Conservation (phyloP, 2,888 invertebrate genomes). For the Tetranychus truncatus region DNA sequence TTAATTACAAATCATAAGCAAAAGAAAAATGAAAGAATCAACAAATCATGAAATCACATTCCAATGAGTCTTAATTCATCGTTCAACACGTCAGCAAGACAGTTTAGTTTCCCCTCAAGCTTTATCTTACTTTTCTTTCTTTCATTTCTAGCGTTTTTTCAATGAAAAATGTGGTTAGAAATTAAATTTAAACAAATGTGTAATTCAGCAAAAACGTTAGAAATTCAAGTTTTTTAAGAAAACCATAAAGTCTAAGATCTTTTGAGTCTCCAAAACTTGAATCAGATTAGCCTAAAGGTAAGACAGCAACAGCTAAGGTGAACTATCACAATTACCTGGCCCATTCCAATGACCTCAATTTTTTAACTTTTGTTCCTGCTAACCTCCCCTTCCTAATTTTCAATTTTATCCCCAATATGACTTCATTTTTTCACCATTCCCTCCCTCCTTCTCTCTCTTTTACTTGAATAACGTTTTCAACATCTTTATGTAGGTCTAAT, state of each 20-base stretch:
- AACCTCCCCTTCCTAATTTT: background rate
- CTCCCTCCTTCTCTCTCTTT: background rate
- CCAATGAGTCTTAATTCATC: background rate
- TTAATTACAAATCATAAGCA: background rate
- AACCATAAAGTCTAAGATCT: background rate
- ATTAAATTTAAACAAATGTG: no score
- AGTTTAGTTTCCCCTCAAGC: no score
- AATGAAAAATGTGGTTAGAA: background rate
- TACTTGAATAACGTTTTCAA: background rate
- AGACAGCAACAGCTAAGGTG: no score
- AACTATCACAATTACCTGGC: background rate
- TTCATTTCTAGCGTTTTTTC: background rate
- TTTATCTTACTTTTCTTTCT: background rate
- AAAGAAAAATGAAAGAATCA: background rate
- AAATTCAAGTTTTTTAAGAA: background rate
- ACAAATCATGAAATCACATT: background rate
- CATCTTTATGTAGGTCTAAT: background rate
- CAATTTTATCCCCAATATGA: background rate
- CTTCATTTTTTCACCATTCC: background rate
- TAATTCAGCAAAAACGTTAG: no score
- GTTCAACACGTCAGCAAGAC: no score
- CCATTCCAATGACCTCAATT: background rate
- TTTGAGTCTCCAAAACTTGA: background rate
- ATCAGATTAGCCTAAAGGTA: no score
- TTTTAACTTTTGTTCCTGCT: background rate